Conservation (phyloP, 92 coral and sea anemone genomes). For the Epizoanthus stellaris region DNA sequence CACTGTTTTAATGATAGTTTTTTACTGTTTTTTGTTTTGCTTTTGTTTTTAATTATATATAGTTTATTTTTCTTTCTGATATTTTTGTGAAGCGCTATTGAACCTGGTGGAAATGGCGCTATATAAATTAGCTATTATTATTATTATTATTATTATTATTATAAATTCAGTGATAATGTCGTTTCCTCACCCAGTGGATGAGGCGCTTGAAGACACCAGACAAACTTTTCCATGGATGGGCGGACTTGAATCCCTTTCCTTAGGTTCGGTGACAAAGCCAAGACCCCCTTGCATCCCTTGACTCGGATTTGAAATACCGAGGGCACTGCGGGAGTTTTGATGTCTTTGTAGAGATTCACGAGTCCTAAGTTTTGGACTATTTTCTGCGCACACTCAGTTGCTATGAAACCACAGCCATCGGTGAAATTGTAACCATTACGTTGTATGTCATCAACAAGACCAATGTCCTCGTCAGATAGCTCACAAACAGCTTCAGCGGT, state of each 20-base stretch:
- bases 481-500: constrained; percentile 67
- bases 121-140: too few species aligned
- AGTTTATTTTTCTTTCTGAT: too few species aligned
- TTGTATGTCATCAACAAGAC: constrained; percentile 68
- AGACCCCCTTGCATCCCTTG: constrained; percentile 91
- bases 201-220: constrained; percentile 64
- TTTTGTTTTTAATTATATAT: too few species aligned
- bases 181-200: constrained; percentile 52
- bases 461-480: constrained; percentile 57
- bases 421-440: constrained; percentile 76
- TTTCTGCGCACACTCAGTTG: constrained; percentile 58
- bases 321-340: constrained; percentile 62
- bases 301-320: constrained; percentile 90
- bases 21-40: too few species aligned
- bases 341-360: constrained; percentile 52
- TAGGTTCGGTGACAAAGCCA: constrained; percentile 66
- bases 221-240: constrained; percentile 91
- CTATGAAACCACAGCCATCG: constrained; percentile 90
- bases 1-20: too few species aligned
- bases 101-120: too few species aligned
- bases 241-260: constrained; percentile 75
- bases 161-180: background rate
- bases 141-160: too few species aligned
- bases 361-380: constrained; percentile 53
- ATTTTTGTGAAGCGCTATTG: too few species aligned